Evolutionary conservation across 2,797 vertebrate species (phyloP).

Genomic region (Typhlichthys subterraneus): DNA sequence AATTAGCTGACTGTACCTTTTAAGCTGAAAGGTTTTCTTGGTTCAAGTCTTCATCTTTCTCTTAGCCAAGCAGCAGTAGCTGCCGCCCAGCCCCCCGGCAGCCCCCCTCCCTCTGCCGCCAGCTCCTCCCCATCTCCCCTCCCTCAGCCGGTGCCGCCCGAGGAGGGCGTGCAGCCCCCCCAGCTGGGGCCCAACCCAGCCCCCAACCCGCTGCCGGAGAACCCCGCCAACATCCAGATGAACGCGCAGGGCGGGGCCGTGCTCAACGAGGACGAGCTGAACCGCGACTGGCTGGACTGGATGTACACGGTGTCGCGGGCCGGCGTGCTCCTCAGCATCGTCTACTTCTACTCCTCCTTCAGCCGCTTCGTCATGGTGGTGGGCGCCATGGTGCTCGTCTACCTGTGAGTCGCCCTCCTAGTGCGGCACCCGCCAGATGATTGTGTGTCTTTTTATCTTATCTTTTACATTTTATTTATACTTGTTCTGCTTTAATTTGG

Average conservation of each 20-base stretch:
- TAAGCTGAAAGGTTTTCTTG: too few species aligned
- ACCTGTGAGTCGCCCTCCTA: conserved; percentile 83
- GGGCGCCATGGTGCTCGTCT: conserved; percentile 93
- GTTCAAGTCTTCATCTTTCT: neutral
- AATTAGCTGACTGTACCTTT: too few species aligned
- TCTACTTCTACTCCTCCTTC: conserved; percentile 98
- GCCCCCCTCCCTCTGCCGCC: conserved; percentile 33
- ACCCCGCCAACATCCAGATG: conserved; percentile 90
- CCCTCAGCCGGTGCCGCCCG: conserved; percentile 56
- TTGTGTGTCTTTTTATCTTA: too few species aligned
- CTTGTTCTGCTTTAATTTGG: too few species aligned
- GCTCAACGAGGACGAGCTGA: conserved; percentile 92
- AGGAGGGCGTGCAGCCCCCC: conserved; percentile 65
- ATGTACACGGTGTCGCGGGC: conserved; percentile 92
- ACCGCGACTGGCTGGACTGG: conserved; percentile 98
- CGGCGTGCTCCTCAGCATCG: conserved; percentile 92
- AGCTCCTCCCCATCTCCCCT: conserved; percentile 42
- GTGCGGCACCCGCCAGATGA: too few species aligned
- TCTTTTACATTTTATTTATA: too few species aligned
- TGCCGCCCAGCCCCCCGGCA: conserved; percentile 80
- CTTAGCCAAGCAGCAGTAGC: conserved; percentile 91
- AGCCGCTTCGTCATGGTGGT: conserved; percentile 94
- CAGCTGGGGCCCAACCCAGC: conserved; percentile 67
- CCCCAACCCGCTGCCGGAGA: conserved; percentile 78
- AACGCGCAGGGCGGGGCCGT: conserved; percentile 92